Percentiles rank a stretch among this genome's conserved stretches.
Evolutionary conservation across 2,113 vertebrate species (phyloP).

Genomic region (Pseudorectes ferrugineus): DNA sequence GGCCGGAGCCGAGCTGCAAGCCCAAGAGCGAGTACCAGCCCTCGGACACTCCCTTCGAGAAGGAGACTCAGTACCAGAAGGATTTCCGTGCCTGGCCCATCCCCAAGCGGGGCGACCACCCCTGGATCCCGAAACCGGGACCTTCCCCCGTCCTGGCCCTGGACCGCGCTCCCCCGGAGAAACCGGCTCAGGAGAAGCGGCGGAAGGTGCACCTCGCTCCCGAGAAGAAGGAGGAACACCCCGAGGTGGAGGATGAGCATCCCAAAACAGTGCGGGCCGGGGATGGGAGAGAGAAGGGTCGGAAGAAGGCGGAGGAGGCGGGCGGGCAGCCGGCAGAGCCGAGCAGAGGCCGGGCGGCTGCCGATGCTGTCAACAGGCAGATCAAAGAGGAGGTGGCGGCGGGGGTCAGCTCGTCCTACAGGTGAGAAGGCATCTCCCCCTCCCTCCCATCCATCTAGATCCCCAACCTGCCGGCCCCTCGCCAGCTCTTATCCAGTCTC

Average conservation of each 20-base stretch:
- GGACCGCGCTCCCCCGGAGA: conserved; percentile 9
- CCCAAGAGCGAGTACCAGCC: conserved; percentile 90
- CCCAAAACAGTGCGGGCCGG: not conserved
- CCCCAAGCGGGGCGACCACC: conserved; percentile 87
- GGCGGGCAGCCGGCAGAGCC: conserved; percentile 15
- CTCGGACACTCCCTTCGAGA: conserved; percentile 88
- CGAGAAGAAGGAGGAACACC: not conserved
- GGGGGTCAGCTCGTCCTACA: conserved; percentile 84
- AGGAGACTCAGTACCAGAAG: conserved; percentile 96
- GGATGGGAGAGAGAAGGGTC: conserved; percentile 28
- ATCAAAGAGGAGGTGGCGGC: conserved; percentile 85
- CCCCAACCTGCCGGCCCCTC: not conserved
- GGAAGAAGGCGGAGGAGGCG: conserved; percentile 26
- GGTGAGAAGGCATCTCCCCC: conserved; percentile 69
- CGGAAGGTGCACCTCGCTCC: not conserved
- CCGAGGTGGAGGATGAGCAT: not conserved
- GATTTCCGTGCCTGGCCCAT: conserved; percentile 95
- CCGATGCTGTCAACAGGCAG: conserved; percentile 89
- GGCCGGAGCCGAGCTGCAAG: conserved; percentile 90
- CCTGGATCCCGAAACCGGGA: conserved; percentile 89
- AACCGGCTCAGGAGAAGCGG: conserved; percentile 55
- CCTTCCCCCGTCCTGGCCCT: conserved; percentile 18
- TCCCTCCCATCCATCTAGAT: no score
- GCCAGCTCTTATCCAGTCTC: not conserved
- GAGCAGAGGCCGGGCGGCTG: conserved; percentile 77